phyloP scores from a whole-genome alignment of 2,797 vertebrate species.

The Macropus fuliginosus region DNA sequence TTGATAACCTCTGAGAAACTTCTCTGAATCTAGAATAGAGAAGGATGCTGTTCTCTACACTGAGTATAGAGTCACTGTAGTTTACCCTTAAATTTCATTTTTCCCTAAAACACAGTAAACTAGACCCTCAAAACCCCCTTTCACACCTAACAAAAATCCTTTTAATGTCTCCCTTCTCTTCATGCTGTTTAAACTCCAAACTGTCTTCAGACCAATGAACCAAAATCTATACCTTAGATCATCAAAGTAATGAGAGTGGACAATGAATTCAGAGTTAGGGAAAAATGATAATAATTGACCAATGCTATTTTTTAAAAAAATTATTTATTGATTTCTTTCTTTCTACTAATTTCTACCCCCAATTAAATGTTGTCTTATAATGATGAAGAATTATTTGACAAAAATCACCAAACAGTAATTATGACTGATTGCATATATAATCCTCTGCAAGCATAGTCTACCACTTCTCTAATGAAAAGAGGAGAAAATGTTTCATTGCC shows the following conservation, averaged over 20 bases:
- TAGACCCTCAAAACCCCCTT: background rate
- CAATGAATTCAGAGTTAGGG: background rate
- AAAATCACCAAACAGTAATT: background rate
- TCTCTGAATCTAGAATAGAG: background rate
- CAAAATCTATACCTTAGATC: background rate
- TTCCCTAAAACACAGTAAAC: background rate
- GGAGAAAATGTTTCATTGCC: background rate
- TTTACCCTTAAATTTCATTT: background rate
- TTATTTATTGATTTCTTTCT: background rate
- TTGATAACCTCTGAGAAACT: background rate
- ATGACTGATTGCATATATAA: background rate
- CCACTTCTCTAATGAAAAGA: background rate
- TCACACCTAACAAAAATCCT: background rate
- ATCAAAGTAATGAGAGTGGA: background rate
- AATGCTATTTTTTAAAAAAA: background rate
- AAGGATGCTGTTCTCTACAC: background rate
- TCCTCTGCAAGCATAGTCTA: background rate
- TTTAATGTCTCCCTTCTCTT: background rate
- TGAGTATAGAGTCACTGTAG: background rate
- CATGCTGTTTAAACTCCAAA: background rate
- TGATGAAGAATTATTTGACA: background rate
- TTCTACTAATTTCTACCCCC: background rate
- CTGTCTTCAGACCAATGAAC: background rate
- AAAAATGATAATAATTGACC: background rate
- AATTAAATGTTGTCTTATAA: background rate